Evolutionary conservation across 2,888 invertebrate species (phyloP).

Genomic region (Cryptus viduatorius): DNA sequence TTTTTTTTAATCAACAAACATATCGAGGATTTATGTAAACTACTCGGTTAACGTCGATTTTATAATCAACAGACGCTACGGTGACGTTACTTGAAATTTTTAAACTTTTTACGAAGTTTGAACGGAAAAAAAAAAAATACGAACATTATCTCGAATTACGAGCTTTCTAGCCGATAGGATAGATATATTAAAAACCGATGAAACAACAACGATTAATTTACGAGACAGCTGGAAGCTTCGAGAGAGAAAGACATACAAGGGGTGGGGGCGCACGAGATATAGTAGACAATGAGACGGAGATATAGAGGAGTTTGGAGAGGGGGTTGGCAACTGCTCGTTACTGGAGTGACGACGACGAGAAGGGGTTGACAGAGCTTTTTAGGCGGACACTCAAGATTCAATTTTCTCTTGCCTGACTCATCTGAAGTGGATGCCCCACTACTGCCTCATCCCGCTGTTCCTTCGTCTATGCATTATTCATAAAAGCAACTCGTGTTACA

Average conservation of each 20-base stretch:
- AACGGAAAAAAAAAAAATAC: slow-evolving; percentile 18
- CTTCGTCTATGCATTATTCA: slow-evolving; percentile 83
- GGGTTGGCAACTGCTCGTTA: slow-evolving; percentile 73
- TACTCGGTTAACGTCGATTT: slow-evolving; percentile 41
- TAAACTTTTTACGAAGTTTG: background rate
- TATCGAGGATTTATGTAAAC: slow-evolving; percentile 8
- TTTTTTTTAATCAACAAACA: slow-evolving; percentile 3
- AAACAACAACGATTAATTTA: slow-evolving; percentile 63
- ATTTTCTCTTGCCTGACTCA: slow-evolving; percentile 84
- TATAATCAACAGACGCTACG: slow-evolving; percentile 37
- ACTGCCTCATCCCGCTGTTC: slow-evolving; percentile 81
- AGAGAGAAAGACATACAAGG: slow-evolving; percentile 27
- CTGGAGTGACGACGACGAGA: slow-evolving; percentile 67
- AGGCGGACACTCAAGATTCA: slow-evolving; percentile 82
- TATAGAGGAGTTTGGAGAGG: slow-evolving; percentile 54
- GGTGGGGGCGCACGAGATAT: background rate
- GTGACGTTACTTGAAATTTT: slow-evolving; percentile 23
- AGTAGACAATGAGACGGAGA: background rate
- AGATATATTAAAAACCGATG: slow-evolving; percentile 41
- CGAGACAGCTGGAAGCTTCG: slow-evolving; percentile 53
- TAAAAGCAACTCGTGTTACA: slow-evolving; percentile 82
- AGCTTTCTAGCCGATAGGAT: slow-evolving; percentile 39
- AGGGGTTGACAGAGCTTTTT: slow-evolving; percentile 80
- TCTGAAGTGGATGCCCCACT: slow-evolving; percentile 83
- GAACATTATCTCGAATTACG: slow-evolving; percentile 31